These are phyloP conservation scores for Chaitophorus viminalis DNA, from an alignment of 2,888 invertebrate genomes.

Conservation along the genomic window DNA sequence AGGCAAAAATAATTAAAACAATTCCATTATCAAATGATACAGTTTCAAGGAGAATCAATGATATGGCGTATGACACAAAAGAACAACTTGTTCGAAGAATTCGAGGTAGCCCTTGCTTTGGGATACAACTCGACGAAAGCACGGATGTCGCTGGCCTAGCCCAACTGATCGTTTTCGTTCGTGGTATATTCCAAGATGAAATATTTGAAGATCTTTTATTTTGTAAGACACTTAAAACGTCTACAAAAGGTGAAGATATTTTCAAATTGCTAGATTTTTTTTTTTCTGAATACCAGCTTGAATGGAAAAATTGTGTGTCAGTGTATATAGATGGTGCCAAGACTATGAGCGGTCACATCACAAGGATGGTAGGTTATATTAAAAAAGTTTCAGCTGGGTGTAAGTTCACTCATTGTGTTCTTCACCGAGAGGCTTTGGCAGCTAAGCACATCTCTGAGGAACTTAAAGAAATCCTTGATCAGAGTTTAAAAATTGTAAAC, in stretches of 20 bases:
- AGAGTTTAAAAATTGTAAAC: conserved; percentile 53
- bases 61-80: too few species aligned
- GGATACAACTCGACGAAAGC: too few species aligned
- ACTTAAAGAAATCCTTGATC: conserved; percentile 39
- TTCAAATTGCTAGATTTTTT: conserved; percentile 44
- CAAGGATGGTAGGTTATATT: conserved; percentile 15
- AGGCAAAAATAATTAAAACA: too few species aligned
- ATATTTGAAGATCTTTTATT: conserved; percentile 43
- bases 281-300: conserved; percentile 18
- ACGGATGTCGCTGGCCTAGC: too few species aligned
- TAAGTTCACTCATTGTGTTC: conserved; percentile 42
- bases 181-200: conserved; percentile 54
- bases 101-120: too few species aligned
- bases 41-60: too few species aligned
- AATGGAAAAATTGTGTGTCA: conserved; percentile 35
- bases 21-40: too few species aligned
- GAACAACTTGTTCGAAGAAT: too few species aligned
- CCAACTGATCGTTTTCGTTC: conserved; percentile 50
- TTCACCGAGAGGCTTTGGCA: conserved; percentile 46
- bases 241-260: conserved; percentile 46
- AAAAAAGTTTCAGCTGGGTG: conserved; percentile 63
- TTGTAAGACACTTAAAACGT: conserved; percentile 48
- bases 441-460: conserved; percentile 37
- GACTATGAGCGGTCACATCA: conserved; percentile 43
- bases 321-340: conserved; percentile 51